Base-by-base conservation (phyloP, 2,113 vertebrate genomes). In the Galemys pyrenaicus region DNA sequence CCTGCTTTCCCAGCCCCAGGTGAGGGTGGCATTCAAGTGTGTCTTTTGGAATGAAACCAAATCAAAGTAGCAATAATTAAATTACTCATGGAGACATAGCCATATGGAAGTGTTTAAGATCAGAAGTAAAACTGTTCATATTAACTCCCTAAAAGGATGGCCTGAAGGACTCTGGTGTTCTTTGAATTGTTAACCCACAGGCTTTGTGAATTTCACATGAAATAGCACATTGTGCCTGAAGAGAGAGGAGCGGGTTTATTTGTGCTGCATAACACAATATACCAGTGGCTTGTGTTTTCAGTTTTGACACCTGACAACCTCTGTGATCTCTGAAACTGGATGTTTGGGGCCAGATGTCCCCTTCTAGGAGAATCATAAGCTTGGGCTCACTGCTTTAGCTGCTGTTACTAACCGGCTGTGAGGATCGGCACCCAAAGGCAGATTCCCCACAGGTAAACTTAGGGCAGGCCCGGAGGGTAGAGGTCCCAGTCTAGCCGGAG, bases 141-240 rank as follows among this genome's bases (percentile, higher is more conserved):
- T n/a, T 79, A 64, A 39, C 16, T 60, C 37, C 67, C 15, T 79
- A 32, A 51, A 80, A 67, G 80, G 71, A 74, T 56, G 54, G 73
- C 58, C 46, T 13, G 10, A 73, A 46, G 67, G 64, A 54, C 65
- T 80, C 75, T 62, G 16, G 54, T 84, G 91, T 85, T 79, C 51
- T 91, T 68, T 35, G 10, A 89, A 80, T 87, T 87, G 22, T 28
- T 13, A 89, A 87, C 10, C 75, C 37, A 19, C 20, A 58, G 20
- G 65, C 67, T 92, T 93, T 90, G 44, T 94, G 77, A 89, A 30
- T 86, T 81, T 54, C 9, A 17, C 56, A 41, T 56, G 37, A 68
- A 58, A 46, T 28, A 7, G 65, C 3, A 88, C 62, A 11, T 84
- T 83, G 4, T 64, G 37, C 37, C n/a, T 71, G 1, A 58, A 20